Evolutionary conservation across 2,888 invertebrate genomes (phyloP).

Genomic region (Thera obeliscata): DNA sequence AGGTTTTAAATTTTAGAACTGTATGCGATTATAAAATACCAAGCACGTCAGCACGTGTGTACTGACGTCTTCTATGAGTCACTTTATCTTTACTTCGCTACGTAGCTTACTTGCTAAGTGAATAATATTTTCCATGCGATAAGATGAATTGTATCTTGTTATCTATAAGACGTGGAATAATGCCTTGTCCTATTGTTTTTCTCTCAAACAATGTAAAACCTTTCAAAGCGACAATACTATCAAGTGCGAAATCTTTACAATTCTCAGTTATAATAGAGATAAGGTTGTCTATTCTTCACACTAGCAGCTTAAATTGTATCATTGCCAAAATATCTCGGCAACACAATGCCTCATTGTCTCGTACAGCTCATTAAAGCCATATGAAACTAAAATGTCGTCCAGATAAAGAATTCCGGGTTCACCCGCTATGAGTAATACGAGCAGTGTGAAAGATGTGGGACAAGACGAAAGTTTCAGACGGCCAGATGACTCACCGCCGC

Average conservation of each 20-base stretch:
- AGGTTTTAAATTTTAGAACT: conserved; percentile 47
- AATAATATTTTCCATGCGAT: conserved; percentile 42
- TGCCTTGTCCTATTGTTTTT: conserved; percentile 38
- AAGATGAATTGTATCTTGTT: conserved; percentile 37
- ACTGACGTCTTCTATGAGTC: conserved; percentile 53
- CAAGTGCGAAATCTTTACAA: conserved; percentile 40
- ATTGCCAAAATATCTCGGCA: conserved; percentile 30
- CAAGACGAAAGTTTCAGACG: conserved; percentile 80
- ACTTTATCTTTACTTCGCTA: conserved; percentile 41
- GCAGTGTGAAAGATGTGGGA: conserved; percentile 77
- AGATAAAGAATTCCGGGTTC: conserved; percentile 76
- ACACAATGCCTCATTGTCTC: conserved; percentile 42
- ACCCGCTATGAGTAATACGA: conserved; percentile 76
- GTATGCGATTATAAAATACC: conserved; percentile 42
- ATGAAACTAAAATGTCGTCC: conserved; percentile 37
- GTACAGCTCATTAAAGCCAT: conserved; percentile 33
- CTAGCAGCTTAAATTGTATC: conserved; percentile 24
- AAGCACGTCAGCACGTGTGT: conserved; percentile 42
- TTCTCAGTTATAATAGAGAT: conserved; percentile 27
- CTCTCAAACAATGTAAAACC: conserved; percentile 20
- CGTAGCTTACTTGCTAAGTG: conserved; percentile 22
- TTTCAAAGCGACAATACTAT: conserved; percentile 30
- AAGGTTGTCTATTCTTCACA: conserved; percentile 31
- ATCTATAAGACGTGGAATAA: conserved; percentile 33
- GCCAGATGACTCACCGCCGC: conserved; percentile 73